Conservation (phyloP, 2,888 invertebrate genomes). For the Machimus rusticus region DNA sequence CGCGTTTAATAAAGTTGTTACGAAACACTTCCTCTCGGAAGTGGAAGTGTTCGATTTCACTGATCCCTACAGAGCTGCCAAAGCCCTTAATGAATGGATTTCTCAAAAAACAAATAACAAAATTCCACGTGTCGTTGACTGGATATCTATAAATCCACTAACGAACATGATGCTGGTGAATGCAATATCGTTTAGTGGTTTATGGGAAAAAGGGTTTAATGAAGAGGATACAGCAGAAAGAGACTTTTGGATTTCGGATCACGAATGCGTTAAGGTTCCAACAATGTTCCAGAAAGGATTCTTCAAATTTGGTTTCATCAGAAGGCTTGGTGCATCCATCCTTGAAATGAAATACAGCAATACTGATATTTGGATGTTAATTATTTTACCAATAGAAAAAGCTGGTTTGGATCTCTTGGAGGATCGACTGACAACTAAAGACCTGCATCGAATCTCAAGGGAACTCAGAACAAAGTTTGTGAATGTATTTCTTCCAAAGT, state of each 20-base stretch:
- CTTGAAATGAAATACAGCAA: slow-evolving; percentile 78
- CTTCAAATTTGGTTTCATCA: slow-evolving; percentile 61
- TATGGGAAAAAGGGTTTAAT: slow-evolving; percentile 76
- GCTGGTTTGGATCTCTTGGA: slow-evolving; percentile 70
- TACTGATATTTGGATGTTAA: slow-evolving; percentile 74
- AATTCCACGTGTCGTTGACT: slow-evolving; percentile 77
- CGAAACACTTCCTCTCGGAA: slow-evolving; percentile 70
- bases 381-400: slow-evolving; percentile 74
- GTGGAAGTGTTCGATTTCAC: slow-evolving; percentile 72
- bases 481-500: slow-evolving; percentile 75
- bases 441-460: slow-evolving; percentile 64
- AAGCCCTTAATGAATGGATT: slow-evolving; percentile 82
- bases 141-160: slow-evolving; percentile 64
- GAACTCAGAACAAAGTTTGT: slow-evolving; percentile 66
- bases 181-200: slow-evolving; percentile 86
- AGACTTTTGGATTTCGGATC: slow-evolving; percentile 71
- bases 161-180: slow-evolving; percentile 80
- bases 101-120: slow-evolving; percentile 80
- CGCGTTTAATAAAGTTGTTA: slow-evolving; percentile 67
- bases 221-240: slow-evolving; percentile 66
- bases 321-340: slow-evolving; percentile 64
- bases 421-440: slow-evolving; percentile 66
- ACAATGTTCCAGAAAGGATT: slow-evolving; percentile 72
- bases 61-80: slow-evolving; percentile 63
- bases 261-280: slow-evolving; percentile 65